Conservation (phyloP, 2,888 invertebrate species). For the Lacanobia oleracea region DNA sequence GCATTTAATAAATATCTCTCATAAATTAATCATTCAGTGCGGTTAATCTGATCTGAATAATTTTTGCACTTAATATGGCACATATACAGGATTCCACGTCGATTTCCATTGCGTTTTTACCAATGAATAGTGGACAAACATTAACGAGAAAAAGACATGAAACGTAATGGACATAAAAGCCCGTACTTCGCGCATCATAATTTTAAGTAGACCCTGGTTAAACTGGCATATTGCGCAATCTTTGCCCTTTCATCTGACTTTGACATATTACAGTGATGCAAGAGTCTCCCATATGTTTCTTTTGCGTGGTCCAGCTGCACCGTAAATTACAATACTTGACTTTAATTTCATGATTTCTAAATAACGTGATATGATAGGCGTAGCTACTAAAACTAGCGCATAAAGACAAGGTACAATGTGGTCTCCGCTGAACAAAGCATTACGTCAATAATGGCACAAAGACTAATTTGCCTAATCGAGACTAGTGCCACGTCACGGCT, state of each 20-base stretch:
- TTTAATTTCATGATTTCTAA: conserved; percentile 47
- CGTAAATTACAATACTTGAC: conserved; percentile 30
- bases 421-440: conserved; percentile 39
- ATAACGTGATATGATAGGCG: conserved; percentile 12
- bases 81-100: conserved; percentile 5
- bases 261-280: conserved; percentile 82
- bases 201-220: conserved; percentile 60
- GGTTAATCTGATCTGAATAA: conserved; percentile 46
- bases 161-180: conserved; percentile 38
- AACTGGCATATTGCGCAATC: conserved; percentile 72
- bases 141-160: conserved; percentile 10
- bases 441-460: conserved; percentile 58
- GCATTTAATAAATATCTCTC: conserved; percentile 18
- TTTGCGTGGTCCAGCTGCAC: conserved; percentile 55
- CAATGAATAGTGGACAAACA: conserved; percentile 15
- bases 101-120: conserved; percentile 25
- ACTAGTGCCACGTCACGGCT: conserved; percentile 61
- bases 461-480: conserved; percentile 64
- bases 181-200: conserved; percentile 46
- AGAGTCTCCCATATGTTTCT: conserved; percentile 69
- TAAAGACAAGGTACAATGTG: conserved; percentile 14
- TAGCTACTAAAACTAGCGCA: conserved; percentile 24
- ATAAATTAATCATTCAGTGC: conserved; percentile 36
- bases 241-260: conserved; percentile 82
- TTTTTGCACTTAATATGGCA: conserved; percentile 20